Conservation (phyloP, 1,140 invertebrate genomes). For the Orius laevigatus region DNA sequence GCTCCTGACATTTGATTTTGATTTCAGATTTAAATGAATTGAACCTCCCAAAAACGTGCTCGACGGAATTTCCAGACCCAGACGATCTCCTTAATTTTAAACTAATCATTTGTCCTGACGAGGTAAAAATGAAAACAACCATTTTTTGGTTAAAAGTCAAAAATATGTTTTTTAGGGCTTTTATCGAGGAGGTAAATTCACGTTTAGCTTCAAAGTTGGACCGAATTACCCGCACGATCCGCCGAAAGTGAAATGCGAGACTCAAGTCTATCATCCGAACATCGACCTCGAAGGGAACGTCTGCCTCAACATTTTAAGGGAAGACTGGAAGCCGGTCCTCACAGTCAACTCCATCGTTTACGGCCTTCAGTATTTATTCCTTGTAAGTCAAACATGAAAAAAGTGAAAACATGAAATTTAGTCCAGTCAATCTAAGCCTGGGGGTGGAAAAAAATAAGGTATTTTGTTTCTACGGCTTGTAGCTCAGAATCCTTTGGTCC, state of each 20-base stretch:
- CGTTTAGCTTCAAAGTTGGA: constrained; percentile 95
- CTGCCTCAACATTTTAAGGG: constrained; percentile 83
- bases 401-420: no score
- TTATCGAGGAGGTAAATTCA: constrained; percentile 83
- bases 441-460: no score
- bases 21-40: constrained; percentile 93
- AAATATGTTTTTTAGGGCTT: constrained; percentile 53
- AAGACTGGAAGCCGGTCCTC: constrained; percentile 98
- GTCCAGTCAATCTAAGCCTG: no score
- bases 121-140: constrained; percentile 48
- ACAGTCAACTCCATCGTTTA: constrained; percentile 97
- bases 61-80: constrained; percentile 87
- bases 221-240: constrained; percentile 93
- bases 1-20: constrained; percentile 6
- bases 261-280: constrained; percentile 87
- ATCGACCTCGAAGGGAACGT: constrained; percentile 92
- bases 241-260: constrained; percentile 90
- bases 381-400: constrained; percentile 49
- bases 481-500: no score
- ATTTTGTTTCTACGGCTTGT: no score
- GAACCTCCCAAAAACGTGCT: constrained; percentile 92
- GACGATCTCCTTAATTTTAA: constrained; percentile 95
- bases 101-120: constrained; percentile 90
- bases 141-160: no score
- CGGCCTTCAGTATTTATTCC: constrained; percentile 91